phyloP scores from a whole-genome alignment of 2,888 invertebrate genomes.

The Drosophila imparisetae region DNA sequence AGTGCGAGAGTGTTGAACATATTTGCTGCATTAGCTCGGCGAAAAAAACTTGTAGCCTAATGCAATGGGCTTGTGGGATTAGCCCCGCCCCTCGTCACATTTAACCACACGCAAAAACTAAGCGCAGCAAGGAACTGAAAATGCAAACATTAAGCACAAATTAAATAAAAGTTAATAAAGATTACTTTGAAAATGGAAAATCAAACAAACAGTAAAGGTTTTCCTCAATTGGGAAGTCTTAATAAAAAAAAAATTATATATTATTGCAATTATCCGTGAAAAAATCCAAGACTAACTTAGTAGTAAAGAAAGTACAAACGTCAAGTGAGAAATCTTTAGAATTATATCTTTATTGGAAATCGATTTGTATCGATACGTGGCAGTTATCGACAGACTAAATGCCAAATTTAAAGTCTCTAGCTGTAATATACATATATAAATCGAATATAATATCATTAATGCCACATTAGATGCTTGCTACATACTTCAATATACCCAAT shows the following conservation, averaged over 20 bases:
- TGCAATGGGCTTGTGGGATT: conserved; percentile 44
- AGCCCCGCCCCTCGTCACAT: conserved; percentile 7
- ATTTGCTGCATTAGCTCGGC: conserved; percentile 58
- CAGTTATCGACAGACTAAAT: not conserved
- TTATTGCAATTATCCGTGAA: no score
- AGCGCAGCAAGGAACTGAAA: conserved; percentile 57
- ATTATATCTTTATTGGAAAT: no score
- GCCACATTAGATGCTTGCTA: not conserved
- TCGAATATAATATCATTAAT: not conserved
- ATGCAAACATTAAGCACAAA: conserved; percentile 65
- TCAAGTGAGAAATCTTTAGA: no score
- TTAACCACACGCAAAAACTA: conserved; percentile 26
- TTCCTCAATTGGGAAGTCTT: no score
- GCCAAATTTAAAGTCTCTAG: not conserved
- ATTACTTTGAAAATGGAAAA: not conserved
- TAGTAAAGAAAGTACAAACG: no score
- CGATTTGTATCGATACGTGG: not conserved
- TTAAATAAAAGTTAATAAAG: conserved; percentile 55
- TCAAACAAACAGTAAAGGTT: not conserved
- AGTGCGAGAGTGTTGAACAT: conserved; percentile 33
- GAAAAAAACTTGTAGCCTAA: conserved; percentile 69
- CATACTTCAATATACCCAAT: not conserved
- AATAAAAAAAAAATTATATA: no score
- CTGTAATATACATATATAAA: no score
- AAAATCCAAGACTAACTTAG: no score